These are phyloP conservation scores for Hipparchia semele DNA, from an alignment of 2,888 invertebrate species.

Conservation along the genomic window DNA sequence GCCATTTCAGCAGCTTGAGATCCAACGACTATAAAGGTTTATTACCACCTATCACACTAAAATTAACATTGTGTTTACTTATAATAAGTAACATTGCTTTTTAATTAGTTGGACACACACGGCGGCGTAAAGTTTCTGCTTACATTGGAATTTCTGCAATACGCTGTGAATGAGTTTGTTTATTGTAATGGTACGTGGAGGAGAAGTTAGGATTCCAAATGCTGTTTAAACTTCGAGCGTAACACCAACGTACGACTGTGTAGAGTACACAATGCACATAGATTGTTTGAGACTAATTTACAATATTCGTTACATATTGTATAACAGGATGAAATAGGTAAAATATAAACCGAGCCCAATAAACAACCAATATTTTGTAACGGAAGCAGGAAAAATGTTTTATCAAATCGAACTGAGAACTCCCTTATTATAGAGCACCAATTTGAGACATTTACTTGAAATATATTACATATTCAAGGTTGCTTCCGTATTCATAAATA, in stretches of 20 bases:
- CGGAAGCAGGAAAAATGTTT: no score
- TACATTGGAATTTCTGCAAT: slow-evolving; percentile 18
- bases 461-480: not conserved
- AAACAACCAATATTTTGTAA: not conserved
- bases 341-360: no score
- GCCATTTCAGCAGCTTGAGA: no score
- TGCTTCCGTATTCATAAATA: not conserved
- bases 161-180: slow-evolving; percentile 20
- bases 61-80: not conserved
- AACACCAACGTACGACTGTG: slow-evolving; percentile 11
- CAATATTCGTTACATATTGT: not conserved
- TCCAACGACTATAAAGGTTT: no score
- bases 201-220: slow-evolving; percentile 20
- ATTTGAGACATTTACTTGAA: no score
- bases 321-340: no score
- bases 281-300: not conserved
- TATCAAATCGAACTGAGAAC: no score
- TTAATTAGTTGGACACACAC: slow-evolving; percentile 35
- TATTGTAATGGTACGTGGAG: slow-evolving; percentile 20
- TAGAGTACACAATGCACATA: slow-evolving; percentile 11
- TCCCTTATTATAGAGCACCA: no score
- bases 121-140: slow-evolving; percentile 13
- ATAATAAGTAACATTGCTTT: slow-evolving; percentile 25
- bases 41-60: no score
- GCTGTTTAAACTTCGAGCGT: slow-evolving; percentile 21